Conservation (phyloP, 1,140 invertebrate species). For the Centruroides sculpturatus region DNA sequence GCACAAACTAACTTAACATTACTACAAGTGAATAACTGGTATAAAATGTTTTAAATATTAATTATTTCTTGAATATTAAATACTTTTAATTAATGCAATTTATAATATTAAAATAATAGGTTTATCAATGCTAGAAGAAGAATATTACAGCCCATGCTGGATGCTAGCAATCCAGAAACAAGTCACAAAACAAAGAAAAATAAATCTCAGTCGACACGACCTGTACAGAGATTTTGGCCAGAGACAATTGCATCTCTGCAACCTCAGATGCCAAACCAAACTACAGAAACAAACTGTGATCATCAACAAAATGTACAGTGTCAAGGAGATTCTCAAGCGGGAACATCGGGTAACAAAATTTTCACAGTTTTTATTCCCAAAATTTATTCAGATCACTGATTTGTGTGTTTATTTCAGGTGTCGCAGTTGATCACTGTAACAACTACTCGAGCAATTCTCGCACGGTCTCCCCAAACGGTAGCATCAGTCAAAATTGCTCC, state of each 20-base stretch:
- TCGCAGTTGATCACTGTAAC: not conserved
- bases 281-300: slow-evolving; percentile 2
- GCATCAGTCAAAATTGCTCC: slow-evolving; percentile 11
- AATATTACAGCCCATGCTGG: slow-evolving; percentile 82
- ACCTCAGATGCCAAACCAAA: slow-evolving; percentile 20
- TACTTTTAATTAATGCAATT: too few species aligned
- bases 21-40: slow-evolving; percentile 73
- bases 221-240: slow-evolving; percentile 42
- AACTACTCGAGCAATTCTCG: slow-evolving; percentile 4
- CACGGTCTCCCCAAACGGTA: slow-evolving; percentile 10
- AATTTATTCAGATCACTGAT: not conserved
- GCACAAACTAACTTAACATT: slow-evolving; percentile 99
- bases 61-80: not conserved
- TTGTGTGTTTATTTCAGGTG: not conserved
- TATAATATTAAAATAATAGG: slow-evolving; percentile 14
- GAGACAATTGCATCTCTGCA: slow-evolving; percentile 37
- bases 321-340: slow-evolving; percentile 7
- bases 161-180: slow-evolving; percentile 29
- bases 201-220: slow-evolving; percentile 25
- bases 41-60: not conserved
- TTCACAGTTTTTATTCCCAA: not conserved
- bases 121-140: slow-evolving; percentile 64
- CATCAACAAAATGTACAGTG: not conserved
- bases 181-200: slow-evolving; percentile 29
- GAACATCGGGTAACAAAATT: slow-evolving; percentile 8